Evolutionary conservation across 2,888 invertebrate genomes (phyloP), one percentile per base, ranked within the genome.

Genomic region (Watsonalla binaria): DNA sequence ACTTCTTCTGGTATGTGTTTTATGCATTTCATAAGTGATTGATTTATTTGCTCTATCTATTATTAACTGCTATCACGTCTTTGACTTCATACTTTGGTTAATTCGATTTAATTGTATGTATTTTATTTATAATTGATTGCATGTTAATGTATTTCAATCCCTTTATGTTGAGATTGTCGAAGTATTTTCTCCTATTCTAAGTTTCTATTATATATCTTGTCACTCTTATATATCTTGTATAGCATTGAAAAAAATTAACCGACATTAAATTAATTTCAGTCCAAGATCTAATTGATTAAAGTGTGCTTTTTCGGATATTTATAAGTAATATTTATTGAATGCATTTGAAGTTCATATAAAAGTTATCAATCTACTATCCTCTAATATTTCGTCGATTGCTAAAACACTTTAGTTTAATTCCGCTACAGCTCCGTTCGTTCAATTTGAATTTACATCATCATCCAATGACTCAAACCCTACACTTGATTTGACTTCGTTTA

Each of bases 1-100:
- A 49, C 55, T 57, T 54, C 54, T 53, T 54, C 54, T 58, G 58
- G 59, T 65, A 54, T 55, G 54, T 54, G n/a, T 34, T 50, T 50
- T 7, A 42, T 46, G 46, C 15, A n/a, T 52, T 46, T 15, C 45
- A 49, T 55, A 56, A 53, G 54, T 61, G 15, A 60, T 62, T 54
- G 49, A 47, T 50, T 37, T 55, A 45, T 52, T 50, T n/a, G 2
- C 52, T 45, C 37, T 45, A 52, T 5, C 51, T 59, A 50, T 9
- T 11, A 46, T 51, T 53, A 49, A 7, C 50, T 57, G 47, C 15
- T 46, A 57, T 51, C 49, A 53, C 51, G 45, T 51, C 37, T 37
- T 5, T 37, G 37, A 37, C 24, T 24, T 24, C 24, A 24, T 24
- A 24, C 24, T 24, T 24, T 24, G 24, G 4, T 24, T 24, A 42